Evolutionary conservation across 2,797 vertebrate species (phyloP).

Genomic region (Oophaga sylvatica): DNA sequence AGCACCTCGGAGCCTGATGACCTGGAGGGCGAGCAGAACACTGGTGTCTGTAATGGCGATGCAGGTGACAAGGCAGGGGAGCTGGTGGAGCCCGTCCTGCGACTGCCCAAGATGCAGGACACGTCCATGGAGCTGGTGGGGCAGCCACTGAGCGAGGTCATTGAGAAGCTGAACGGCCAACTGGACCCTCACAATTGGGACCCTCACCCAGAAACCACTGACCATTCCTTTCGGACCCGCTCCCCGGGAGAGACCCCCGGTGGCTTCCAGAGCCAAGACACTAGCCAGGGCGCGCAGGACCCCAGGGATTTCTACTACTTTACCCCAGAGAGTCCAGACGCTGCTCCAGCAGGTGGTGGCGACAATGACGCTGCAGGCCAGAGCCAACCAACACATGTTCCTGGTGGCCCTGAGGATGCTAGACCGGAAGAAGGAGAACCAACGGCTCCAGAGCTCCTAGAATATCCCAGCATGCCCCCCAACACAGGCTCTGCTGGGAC

Average conservation of each 20-base stretch:
- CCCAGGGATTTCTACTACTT: slow-evolving; percentile 88
- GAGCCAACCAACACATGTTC: slow-evolving; percentile 87
- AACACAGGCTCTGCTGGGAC: slow-evolving; percentile 59
- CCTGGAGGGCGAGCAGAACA: slow-evolving; percentile 46
- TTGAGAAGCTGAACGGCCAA: slow-evolving; percentile 83
- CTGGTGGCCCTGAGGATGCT: slow-evolving; percentile 84
- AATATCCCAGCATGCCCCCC: not conserved
- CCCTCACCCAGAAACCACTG: slow-evolving; percentile 62
- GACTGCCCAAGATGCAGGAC: slow-evolving; percentile 89
- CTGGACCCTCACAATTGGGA: slow-evolving; percentile 74
- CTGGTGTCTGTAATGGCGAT: slow-evolving; percentile 41
- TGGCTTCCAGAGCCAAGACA: slow-evolving; percentile 69
- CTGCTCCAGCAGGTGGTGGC: slow-evolving; percentile 88
- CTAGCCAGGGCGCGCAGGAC: slow-evolving; percentile 75
- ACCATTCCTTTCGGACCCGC: slow-evolving; percentile 90
- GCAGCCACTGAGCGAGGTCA: slow-evolving; percentile 86
- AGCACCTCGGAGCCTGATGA: not conserved
- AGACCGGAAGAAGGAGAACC: slow-evolving; percentile 73
- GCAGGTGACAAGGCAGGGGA: accelerated
- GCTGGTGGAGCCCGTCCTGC: slow-evolving; percentile 64
- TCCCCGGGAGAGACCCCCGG: slow-evolving; percentile 82
- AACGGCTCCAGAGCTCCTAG: slow-evolving; percentile 69
- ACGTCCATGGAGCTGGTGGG: slow-evolving; percentile 90
- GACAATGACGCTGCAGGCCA: slow-evolving; percentile 92
- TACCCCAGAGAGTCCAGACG: slow-evolving; percentile 89